Evolutionary conservation across 2,888 invertebrate genomes (phyloP), one percentile per base, ranked within the genome.

Genomic region (Dryocosmus kuriphilus): DNA sequence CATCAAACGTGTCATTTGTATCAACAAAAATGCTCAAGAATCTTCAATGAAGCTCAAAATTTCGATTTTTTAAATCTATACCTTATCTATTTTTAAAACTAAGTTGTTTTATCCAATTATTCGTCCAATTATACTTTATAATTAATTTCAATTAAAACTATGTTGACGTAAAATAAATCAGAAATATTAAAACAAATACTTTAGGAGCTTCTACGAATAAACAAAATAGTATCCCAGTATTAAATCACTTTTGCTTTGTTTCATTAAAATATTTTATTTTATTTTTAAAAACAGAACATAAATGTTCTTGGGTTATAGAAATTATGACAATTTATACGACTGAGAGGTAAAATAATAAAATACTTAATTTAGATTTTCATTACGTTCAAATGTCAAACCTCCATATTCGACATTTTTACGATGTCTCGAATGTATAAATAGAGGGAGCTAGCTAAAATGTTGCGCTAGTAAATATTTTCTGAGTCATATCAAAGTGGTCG

Each of bases 1-100:
- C 38, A 63, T 38, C 22, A 38, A 63, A 38, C 38, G 24, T 65
- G 4, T 67, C 65, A 67, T 67, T 67, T 67, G 41, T 67, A 67
- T 46, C 67, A 67, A 46, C 19, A 1, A 46, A 62, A 63, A 38
- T 63, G 8, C 63, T 63, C 4, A 4, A 60, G 9, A 24, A 60
- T 14, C 14, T 60, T 60, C 8, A n/a, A 8, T 62, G 22, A 35
- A 62, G 35, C 16, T 35, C 14, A 30, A 14, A 27, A 27, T 16
- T 16, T 16, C 3, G 1, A 41, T 41, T 41, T 41, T 16, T 16
- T 16, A 1, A 16, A 41, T 41, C 2, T 16, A 5, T 41, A 16
- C 4, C 0, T 41, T 2, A 41, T 41, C 16, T 41, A 16, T 19
- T 46, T 46, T 46, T 3, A 6, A 51, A 51, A 51, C 3, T n/a